These are phyloP conservation scores for Cherax destructor DNA, from an alignment of 1,140 invertebrate species.

Conservation along the genomic window DNA sequence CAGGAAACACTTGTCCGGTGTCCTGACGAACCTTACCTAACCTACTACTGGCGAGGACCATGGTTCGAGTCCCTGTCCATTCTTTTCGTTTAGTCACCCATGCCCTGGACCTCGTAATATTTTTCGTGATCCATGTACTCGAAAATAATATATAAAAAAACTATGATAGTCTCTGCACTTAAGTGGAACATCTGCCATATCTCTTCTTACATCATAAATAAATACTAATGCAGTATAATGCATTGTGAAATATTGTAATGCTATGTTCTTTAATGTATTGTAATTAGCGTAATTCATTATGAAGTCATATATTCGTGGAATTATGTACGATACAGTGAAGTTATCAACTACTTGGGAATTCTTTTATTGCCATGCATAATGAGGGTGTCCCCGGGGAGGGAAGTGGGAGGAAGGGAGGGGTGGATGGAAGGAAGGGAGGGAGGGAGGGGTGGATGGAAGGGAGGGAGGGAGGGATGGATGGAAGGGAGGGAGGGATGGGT, in stretches of 20 bases:
- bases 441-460: not conserved
- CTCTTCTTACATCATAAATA: not conserved
- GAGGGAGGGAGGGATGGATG: too few relatives aligned
- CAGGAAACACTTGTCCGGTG: too few relatives aligned
- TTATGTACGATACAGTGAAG: slow-evolving; percentile 23
- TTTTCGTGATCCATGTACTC: too few relatives aligned
- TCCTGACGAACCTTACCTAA: too few relatives aligned
- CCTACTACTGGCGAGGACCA: too few relatives aligned
- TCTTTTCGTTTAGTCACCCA: too few relatives aligned
- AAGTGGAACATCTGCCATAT: not conserved
- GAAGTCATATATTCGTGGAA: slow-evolving; percentile 34
- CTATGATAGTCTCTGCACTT: too few relatives aligned
- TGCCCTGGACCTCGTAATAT: too few relatives aligned
- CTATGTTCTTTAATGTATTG: slow-evolving; percentile 33
- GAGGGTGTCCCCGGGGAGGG: not conserved
- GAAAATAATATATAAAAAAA: too few relatives aligned
- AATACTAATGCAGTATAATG: slow-evolving; percentile 36
- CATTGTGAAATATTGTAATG: slow-evolving; percentile 40
- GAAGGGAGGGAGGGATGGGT: too few relatives aligned
- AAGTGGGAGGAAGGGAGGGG: not conserved
- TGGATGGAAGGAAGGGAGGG: too few relatives aligned
- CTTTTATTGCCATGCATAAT: slow-evolving; percentile 22
- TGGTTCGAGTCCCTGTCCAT: too few relatives aligned
- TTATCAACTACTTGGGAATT: slow-evolving; percentile 19
- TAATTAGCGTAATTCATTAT: slow-evolving; percentile 40